Conservation (phyloP, 2,797 vertebrate species). For the Silurus aristotelis region DNA sequence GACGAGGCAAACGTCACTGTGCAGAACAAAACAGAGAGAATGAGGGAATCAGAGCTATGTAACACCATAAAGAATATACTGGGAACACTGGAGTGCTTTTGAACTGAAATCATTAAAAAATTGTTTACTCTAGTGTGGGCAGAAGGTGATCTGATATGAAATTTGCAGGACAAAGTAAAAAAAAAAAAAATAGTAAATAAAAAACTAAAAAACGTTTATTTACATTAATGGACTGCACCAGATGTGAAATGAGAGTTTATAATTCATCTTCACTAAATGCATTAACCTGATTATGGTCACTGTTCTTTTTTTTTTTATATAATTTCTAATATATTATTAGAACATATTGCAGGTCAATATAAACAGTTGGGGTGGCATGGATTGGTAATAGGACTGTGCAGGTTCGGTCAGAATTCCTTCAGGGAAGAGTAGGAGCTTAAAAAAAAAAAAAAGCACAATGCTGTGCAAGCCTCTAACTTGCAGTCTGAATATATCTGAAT, state of each 20-base stretch:
- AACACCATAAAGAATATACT: background rate
- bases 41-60: background rate
- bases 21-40: constrained; percentile 42
- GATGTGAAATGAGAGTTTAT: background rate
- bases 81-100: background rate
- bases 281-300: too few species aligned
- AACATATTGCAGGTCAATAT: background rate
- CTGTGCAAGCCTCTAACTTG: background rate
- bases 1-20: constrained; percentile 82
- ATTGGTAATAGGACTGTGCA: background rate
- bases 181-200: too few species aligned
- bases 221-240: background rate
- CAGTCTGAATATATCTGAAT: constrained; percentile 1
- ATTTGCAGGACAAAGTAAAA: background rate
- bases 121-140: background rate
- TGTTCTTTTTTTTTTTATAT: background rate
- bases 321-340: background rate
- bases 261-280: background rate
- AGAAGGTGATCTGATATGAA: background rate
- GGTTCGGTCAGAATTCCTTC: background rate
- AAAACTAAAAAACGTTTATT: background rate
- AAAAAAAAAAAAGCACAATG: background rate
- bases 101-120: background rate
- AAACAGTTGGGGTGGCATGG: background rate
- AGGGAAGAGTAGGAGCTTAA: background rate